Percentiles rank a stretch among this genome's conserved stretches.
These are phyloP conservation scores for Diarsia rubi DNA, from an alignment of 2,888 invertebrate species.

Conservation along the genomic window DNA sequence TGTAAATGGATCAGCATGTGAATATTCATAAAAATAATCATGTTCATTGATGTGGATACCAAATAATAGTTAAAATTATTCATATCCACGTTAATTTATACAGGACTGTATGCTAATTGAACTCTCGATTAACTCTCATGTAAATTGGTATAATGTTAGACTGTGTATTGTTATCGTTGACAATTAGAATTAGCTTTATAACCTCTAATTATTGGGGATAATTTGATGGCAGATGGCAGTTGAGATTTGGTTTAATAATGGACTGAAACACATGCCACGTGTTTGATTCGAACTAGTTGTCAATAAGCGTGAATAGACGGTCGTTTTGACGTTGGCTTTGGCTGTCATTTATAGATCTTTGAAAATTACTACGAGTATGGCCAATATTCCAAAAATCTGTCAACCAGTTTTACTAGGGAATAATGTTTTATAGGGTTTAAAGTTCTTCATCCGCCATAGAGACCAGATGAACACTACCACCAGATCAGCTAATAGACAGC, in stretches of 20 bases:
- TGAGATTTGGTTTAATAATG: not conserved
- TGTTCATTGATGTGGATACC: not conserved
- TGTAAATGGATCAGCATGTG: no score
- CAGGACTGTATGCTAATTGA: slow-evolving; percentile 35
- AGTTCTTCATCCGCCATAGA: no score
- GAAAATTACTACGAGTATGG: not conserved
- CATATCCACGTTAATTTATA: slow-evolving; percentile 22
- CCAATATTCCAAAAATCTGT: not conserved
- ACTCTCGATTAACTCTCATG: slow-evolving; percentile 41
- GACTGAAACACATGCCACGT: not conserved
- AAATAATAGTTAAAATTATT: slow-evolving; percentile 18
- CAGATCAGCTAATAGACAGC: no score
- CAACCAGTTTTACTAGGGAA: no score
- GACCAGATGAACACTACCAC: no score
- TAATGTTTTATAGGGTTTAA: no score
- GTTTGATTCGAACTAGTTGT: not conserved
- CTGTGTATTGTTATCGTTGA: slow-evolving; percentile 30
- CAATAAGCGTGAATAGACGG: not conserved
- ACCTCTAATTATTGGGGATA: not conserved
- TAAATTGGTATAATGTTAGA: slow-evolving; percentile 42
- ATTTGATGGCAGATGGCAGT: slow-evolving; percentile 12
- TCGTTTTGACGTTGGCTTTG: not conserved
- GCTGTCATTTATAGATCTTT: not conserved
- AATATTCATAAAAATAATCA: not conserved
- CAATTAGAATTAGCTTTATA: slow-evolving; percentile 35